Conservation (phyloP, 1,140 invertebrate species). For the Trichonephila inaurata region DNA sequence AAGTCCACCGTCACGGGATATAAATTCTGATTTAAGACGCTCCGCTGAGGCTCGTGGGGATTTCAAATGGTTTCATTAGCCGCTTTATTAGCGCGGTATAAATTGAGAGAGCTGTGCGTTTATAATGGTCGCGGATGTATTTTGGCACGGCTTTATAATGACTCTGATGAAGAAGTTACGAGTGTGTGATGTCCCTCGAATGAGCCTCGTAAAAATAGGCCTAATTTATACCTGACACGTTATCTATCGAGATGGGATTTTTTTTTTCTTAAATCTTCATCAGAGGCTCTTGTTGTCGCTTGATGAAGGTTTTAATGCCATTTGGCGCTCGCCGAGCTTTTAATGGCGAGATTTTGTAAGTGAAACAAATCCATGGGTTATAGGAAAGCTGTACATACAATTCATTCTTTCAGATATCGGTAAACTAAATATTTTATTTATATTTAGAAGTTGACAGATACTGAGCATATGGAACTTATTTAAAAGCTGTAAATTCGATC, state of each 20-base stretch:
- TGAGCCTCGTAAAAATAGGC: slow-evolving; percentile 74
- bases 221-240: slow-evolving; percentile 76
- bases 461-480: background rate
- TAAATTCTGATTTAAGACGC: slow-evolving; percentile 76
- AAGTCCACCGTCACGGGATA: slow-evolving; percentile 75
- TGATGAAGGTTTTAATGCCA: slow-evolving; percentile 61
- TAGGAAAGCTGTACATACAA: background rate
- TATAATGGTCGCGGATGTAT: slow-evolving; percentile 55
- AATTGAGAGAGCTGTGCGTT: slow-evolving; percentile 73
- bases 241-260: slow-evolving; percentile 64
- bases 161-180: slow-evolving; percentile 76
- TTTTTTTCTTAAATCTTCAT: slow-evolving; percentile 62
- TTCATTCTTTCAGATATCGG: background rate
- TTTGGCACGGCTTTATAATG: slow-evolving; percentile 75
- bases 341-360: slow-evolving; percentile 44
- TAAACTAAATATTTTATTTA: background rate
- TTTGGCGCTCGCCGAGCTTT: slow-evolving; percentile 39
- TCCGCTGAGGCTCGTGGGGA: slow-evolving; percentile 68
- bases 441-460: background rate
- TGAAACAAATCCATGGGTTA: background rate
- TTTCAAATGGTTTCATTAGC: slow-evolving; percentile 77
- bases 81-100: slow-evolving; percentile 76
- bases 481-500: too few species aligned
- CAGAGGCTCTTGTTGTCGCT: slow-evolving; percentile 37
- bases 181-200: slow-evolving; percentile 73